Percentiles rank a stretch among this genome's conserved stretches.
Evolutionary conservation across 2,113 vertebrate genomes (phyloP).

Genomic region (Columba janthina): DNA sequence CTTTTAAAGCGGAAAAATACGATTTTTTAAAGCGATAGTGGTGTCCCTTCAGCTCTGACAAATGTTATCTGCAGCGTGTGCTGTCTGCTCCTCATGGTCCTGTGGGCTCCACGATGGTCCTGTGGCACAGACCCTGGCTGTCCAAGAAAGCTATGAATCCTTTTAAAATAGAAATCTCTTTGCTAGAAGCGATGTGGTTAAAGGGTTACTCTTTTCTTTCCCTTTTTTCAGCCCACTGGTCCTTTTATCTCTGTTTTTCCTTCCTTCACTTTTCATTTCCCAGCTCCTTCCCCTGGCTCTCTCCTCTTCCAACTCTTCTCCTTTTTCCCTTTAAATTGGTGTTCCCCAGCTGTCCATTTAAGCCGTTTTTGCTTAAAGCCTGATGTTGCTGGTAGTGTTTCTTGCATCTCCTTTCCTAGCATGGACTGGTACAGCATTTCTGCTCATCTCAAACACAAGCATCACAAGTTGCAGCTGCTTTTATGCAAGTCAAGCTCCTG

Average conservation of each 20-base stretch:
- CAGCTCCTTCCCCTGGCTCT: neutral
- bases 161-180: neutral
- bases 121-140: neutral
- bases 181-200: neutral
- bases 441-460: neutral
- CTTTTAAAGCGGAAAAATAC: neutral
- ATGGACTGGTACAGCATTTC: neutral
- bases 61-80: neutral
- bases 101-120: neutral
- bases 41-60: neutral
- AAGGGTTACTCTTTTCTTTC: neutral
- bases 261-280: neutral
- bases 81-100: neutral
- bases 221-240: neutral
- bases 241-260: neutral
- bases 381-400: neutral
- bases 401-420: neutral
- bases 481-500: neutral
- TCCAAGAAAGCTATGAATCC: neutral
- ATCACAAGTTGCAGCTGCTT: neutral
- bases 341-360: neutral
- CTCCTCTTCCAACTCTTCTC: neutral
- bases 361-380: neutral
- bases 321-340: neutral
- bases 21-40: neutral